Conservation (phyloP, 1,140 invertebrate genomes). For the Pararge aegeria region DNA sequence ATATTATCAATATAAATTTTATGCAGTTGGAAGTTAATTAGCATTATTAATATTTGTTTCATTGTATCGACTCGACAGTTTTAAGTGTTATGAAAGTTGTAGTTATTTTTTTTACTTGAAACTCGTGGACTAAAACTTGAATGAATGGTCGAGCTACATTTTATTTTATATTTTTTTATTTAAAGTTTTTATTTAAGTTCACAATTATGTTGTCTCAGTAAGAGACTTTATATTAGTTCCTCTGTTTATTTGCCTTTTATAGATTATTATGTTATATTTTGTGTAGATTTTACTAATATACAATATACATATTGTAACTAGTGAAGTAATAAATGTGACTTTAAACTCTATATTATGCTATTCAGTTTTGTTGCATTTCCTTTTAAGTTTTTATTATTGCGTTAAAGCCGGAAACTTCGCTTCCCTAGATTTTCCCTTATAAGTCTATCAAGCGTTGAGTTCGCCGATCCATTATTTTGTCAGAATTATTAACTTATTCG, state of each 20-base stretch:
- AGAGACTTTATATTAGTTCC: slow-evolving; percentile 11
- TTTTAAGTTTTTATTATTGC: slow-evolving; percentile 12
- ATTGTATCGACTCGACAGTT: slow-evolving; percentile 1
- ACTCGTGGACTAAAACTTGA: neutral
- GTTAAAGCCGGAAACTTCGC: neutral
- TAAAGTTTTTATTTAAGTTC: neutral
- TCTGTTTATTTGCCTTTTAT: slow-evolving; percentile 19
- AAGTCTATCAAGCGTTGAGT: too few species aligned
- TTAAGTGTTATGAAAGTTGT: neutral
- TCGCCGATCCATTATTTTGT: too few species aligned
- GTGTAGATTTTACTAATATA: slow-evolving; percentile 47
- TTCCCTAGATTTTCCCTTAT: too few species aligned
- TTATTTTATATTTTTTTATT: neutral
- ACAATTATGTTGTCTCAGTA: neutral
- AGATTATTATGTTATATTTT: slow-evolving; percentile 42
- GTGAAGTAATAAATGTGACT: slow-evolving; percentile 76
- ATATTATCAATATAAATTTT: slow-evolving; percentile 50
- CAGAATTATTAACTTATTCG: too few species aligned
- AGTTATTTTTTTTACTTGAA: neutral
- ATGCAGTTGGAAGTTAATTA: slow-evolving; percentile 38
- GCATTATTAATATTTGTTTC: slow-evolving; percentile 17
- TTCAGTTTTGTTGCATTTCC: slow-evolving; percentile 14
- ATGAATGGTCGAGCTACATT: slow-evolving; percentile 4
- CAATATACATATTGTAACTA: slow-evolving; percentile 32
- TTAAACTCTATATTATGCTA: slow-evolving; percentile 50